These are phyloP conservation scores for Engraulis encrasicolus DNA, from an alignment of 2,113 vertebrate species.

Conservation along the genomic window DNA sequence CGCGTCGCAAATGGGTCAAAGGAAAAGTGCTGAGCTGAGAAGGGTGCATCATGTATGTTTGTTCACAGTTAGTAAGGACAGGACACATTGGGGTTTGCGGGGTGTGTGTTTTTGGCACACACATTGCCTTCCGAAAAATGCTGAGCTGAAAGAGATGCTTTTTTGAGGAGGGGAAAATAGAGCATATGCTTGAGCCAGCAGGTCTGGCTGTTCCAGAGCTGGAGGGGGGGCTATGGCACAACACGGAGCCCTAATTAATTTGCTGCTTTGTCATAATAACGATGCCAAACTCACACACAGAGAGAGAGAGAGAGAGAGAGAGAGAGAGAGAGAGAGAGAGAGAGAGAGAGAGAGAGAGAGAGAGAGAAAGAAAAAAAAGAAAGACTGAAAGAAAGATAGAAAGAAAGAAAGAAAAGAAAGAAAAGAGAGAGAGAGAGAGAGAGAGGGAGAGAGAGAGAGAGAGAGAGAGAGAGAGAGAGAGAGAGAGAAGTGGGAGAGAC, in stretches of 20 bases:
- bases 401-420: too few relatives aligned
- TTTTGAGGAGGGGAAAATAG: neutral
- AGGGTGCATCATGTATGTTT: too few relatives aligned
- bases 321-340: neutral
- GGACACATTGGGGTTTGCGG: too few relatives aligned
- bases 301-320: neutral
- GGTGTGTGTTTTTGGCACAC: neutral
- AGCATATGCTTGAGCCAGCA: slow-evolving; percentile 29
- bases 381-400: too few relatives aligned
- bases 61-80: neutral
- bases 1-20: too few relatives aligned
- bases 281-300: slow-evolving; percentile 9
- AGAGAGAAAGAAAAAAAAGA: too few relatives aligned
- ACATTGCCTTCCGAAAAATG: slow-evolving; percentile 5
- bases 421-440: too few relatives aligned
- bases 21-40: too few relatives aligned
- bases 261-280: slow-evolving; percentile 27
- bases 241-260: slow-evolving; percentile 23
- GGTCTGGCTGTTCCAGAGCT: neutral
- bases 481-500: too few relatives aligned
- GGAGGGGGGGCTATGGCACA: neutral
- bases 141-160: slow-evolving; percentile 30
- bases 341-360: too few relatives aligned
- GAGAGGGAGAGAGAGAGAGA: too few relatives aligned
- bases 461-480: too few relatives aligned